Base-by-base conservation (phyloP, 1,140 invertebrate genomes). In the Odontomachus brunneus region DNA sequence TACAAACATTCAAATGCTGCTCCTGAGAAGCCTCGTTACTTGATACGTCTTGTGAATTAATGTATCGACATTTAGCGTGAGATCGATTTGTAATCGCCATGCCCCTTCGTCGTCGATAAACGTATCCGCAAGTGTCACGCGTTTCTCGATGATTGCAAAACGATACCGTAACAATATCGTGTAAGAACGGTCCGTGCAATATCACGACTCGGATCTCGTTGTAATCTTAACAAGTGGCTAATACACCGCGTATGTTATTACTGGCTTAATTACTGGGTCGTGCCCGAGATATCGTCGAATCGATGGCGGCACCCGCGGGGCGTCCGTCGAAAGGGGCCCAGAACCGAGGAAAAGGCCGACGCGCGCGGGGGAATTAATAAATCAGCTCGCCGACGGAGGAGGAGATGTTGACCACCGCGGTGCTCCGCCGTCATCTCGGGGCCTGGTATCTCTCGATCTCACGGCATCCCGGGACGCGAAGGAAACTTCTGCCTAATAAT, bases 221-320 rank as follows among this genome's bases (percentile, higher is more conserved):
- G 65, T 80, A 71, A 80, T 71, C 29, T 80, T 88, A 88, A 88
- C 83, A 71, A 88, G 78, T 75, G 84, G 60, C 78, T 85, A 84
- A 88, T 55, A 88, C 60, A 74, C 29, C 51, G 60, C 55, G 72
- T 71, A 51, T 51, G 60, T 87, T 88, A 88, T 83, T 88, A 88
- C 84, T 57, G 62, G 66, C 82, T 88, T 88, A 88, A 88, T 88
- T 88, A 86, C 83, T 82, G 38, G 49, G 62, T 73, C 55, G 83
- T 85, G 83, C 26, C 22, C 22, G 44, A 22, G 65, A 73, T 51
- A 84, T 80, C 86, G 38, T 73, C 49, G 76, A 72, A 85, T 88
- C 76, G 86, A 87, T 75, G 44, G 19, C 49, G 44, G 44, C 49
- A 82, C 78, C 62, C 38, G 29, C 62, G 59, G 51, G 65, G 49